Base-by-base conservation (phyloP, 2,888 invertebrate species). In the Eupeodes latifasciatus region DNA sequence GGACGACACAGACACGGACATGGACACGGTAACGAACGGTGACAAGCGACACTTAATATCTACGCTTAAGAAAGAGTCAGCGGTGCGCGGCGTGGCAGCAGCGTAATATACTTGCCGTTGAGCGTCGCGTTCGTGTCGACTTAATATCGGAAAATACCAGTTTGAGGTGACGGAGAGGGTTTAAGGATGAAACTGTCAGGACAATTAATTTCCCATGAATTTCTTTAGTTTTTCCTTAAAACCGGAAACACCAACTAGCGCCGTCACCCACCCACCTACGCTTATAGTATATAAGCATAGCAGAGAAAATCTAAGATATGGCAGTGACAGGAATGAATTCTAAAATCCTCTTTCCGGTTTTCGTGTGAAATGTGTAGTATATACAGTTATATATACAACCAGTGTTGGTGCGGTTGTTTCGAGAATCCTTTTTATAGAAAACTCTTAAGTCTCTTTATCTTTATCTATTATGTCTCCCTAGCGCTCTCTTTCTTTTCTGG, bases 141-240 rank as follows among this genome's bases (percentile, higher is more conserved):
- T 61, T 69, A 53, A 66, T 78, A 74, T 53, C 14, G 55, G 16
- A 11, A 66, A 51, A 51, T 27, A 34, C 11, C 27, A 71, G 36
- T 16, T 40, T n/a, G 66, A 69, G 69, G 69, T 81, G 79, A 53
- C 72, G 79, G 61, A 83, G 61, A 61, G 82, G 61, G 77, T 81
- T 83, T 67, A 74, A 83, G 83, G 80, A 87, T 77, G 44, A 83
- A 80, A 87, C 83, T 72, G 83, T 87, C 83, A 83, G 76, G 87
- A 87, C 87, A 87, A 87, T 87, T 87, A 87, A 87, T 87, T 87
- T 87, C 62, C 83, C 83, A 87, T 87, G 87, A 87, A 83, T 77
- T 87, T 87, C 72, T 72, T 59, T 53, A 83, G 76, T 74, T 77
- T 77, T 62, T 74, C 62, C 59, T 61, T 71, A n/a, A 49, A 80